These are phyloP conservation scores for Peromyscus eremicus DNA, from an alignment of 2,797 vertebrate genomes.

Conservation along the genomic window DNA sequence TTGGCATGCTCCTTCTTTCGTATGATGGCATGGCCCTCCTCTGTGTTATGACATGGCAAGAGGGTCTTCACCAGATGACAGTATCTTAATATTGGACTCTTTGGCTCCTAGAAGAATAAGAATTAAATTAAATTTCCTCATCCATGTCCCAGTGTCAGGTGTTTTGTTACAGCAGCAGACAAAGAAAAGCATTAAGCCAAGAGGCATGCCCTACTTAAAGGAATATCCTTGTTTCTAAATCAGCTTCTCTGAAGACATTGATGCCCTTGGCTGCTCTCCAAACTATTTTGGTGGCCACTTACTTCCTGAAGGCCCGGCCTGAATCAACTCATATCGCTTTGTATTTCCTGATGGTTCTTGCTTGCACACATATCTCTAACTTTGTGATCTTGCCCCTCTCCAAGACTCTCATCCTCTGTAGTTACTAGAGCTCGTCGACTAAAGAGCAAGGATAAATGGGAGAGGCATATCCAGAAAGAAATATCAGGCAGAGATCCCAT, in stretches of 20 bases:
- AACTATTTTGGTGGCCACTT: neutral
- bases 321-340: neutral
- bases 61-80: neutral
- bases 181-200: neutral
- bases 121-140: neutral
- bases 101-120: neutral
- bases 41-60: neutral
- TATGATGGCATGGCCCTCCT: neutral
- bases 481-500: neutral
- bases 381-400: constrained; percentile 26
- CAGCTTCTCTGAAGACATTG: neutral
- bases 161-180: neutral
- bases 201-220: neutral
- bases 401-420: neutral
- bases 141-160: neutral
- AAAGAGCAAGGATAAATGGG: neutral
- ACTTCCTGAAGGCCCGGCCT: neutral
- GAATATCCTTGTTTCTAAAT: neutral
- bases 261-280: neutral
- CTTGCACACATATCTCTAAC: neutral
- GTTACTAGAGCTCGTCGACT: neutral
- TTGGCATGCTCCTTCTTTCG: neutral
- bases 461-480: neutral
- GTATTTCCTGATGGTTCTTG: neutral
- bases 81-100: too few relatives aligned